Base-by-base conservation (phyloP, 2,797 vertebrate species). In the Micrastur ruficollis region DNA sequence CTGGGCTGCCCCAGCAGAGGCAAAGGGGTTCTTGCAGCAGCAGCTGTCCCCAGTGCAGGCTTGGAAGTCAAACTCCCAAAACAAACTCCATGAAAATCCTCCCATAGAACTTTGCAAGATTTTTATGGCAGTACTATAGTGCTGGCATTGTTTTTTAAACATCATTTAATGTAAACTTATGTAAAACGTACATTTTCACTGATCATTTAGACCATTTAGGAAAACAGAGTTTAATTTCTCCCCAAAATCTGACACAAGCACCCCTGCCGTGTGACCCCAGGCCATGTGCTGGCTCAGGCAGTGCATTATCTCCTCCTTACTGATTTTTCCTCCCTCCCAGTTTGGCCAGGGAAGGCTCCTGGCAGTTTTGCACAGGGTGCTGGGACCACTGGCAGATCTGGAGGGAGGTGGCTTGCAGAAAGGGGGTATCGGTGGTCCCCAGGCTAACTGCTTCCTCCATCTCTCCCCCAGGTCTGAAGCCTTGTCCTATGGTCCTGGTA, bases 401-500 rank as follows among this genome's bases (percentile, higher is more conserved):
- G 32, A 49, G 42, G 47, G 42, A 5, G 22, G 7, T 14, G n/a
- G 26, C 36, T 9, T 5, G 6, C 34, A 56, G 49, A 6, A 42
- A 14, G 5, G 3, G 27, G 44, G 34, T 19, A 5, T 23, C 0
- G 0, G n/a, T 88, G 80, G 3, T 86, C 71, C n/a, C 47, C 0
- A 0, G 18, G 29, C 75, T 85, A 46, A 72, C 1, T 1, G 31
- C 53, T 85, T n/a, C 25, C 36, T 72, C 31, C 2, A 0, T 11
- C 12, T 89, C 7, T 42, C 34, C 52, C 25, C 56, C 79, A 99
- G 99, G 98, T 68, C 98, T 99, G 79, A 98, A 98, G 94, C 98
- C 99, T 1, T 98, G 99, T 93, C 99, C 99, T 40, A 99, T 99
- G 99, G 98, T 98, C 81, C 98, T 99, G 97, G 99, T 99, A 50